These are phyloP conservation scores for Bellardia pandia DNA, from an alignment of 2,888 invertebrate species.

Conservation along the genomic window DNA sequence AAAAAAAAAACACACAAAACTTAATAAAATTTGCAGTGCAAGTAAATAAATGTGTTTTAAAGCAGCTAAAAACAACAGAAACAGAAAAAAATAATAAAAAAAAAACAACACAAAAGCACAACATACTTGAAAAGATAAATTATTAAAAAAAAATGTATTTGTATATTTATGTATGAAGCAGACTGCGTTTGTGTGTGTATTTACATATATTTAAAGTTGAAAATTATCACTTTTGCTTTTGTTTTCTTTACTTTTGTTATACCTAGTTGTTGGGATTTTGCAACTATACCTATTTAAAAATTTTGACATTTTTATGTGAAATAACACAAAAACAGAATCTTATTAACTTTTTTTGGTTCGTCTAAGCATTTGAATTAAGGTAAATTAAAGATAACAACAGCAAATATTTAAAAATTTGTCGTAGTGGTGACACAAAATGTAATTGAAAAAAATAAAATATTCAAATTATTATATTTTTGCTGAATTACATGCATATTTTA, in stretches of 20 bases:
- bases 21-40: slow-evolving; percentile 20
- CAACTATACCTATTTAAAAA: not conserved
- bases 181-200: not conserved
- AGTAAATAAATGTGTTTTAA: slow-evolving; percentile 11
- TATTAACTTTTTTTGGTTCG: not conserved
- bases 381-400: slow-evolving; percentile 13
- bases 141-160: not conserved
- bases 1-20: slow-evolving; percentile 6
- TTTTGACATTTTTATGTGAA: slow-evolving; percentile 6
- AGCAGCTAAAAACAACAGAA: slow-evolving; percentile 21
- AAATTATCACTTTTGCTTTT: slow-evolving; percentile 17
- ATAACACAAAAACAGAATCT: not conserved
- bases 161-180: not conserved
- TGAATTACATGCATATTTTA: slow-evolving; percentile 4
- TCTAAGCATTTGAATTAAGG: not conserved
- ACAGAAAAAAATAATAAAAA: not conserved
- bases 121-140: slow-evolving; percentile 41
- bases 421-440: not conserved
- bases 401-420: not conserved
- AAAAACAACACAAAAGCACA: slow-evolving; percentile 2
- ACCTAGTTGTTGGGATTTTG: not conserved
- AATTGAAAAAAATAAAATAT: not conserved
- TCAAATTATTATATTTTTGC: slow-evolving; percentile 7
- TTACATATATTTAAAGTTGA: not conserved
- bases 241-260: not conserved